Evolutionary conservation across 2,113 vertebrate species (phyloP).

Genomic region (Hippocampus comes): DNA sequence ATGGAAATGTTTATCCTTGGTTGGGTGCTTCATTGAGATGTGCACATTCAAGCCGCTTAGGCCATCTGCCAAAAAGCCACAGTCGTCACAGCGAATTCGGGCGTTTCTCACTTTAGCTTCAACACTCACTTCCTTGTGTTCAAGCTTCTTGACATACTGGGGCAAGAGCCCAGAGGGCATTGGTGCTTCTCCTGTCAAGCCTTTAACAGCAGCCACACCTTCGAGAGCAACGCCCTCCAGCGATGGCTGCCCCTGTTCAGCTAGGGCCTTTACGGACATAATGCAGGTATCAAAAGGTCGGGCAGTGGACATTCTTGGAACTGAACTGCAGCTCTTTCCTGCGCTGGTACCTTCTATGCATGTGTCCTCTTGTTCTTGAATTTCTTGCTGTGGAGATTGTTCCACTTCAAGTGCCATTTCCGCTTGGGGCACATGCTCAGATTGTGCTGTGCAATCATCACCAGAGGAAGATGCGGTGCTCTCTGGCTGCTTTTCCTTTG

Average conservation of each 20-base stretch:
- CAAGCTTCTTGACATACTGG: conserved; percentile 50
- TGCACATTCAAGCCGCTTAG: conserved; percentile 94
- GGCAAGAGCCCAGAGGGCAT: conserved; percentile 41
- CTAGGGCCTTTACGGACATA: conserved; percentile 77
- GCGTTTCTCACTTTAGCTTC: conserved; percentile 56
- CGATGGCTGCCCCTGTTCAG: conserved; percentile 67
- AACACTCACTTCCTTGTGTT: conserved; percentile 45
- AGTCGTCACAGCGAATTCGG: conserved; percentile 90
- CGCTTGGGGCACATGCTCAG: conserved; percentile 26
- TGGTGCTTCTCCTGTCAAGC: conserved; percentile 39
- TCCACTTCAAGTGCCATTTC: conserved; percentile 21
- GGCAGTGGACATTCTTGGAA: conserved; percentile 57
- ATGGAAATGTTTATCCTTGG: conserved; percentile 95
- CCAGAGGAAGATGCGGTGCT: conserved; percentile 5
- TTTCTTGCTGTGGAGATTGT: conserved; percentile 19
- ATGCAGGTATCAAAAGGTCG: conserved; percentile 86
- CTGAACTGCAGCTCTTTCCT: neutral
- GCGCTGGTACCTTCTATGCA: neutral
- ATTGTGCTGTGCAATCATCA: neutral
- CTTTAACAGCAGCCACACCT: conserved; percentile 44
- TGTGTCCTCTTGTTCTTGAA: conserved; percentile 30
- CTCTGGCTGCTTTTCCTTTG: conserved; percentile 28
- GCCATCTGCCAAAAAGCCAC: conserved; percentile 96
- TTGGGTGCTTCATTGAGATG: conserved; percentile 97
- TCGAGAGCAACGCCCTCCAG: conserved; percentile 55